phyloP scores from a whole-genome alignment of 37 sponge, comb jelly and placozoan species.

The Theonella swinhoei region DNA sequence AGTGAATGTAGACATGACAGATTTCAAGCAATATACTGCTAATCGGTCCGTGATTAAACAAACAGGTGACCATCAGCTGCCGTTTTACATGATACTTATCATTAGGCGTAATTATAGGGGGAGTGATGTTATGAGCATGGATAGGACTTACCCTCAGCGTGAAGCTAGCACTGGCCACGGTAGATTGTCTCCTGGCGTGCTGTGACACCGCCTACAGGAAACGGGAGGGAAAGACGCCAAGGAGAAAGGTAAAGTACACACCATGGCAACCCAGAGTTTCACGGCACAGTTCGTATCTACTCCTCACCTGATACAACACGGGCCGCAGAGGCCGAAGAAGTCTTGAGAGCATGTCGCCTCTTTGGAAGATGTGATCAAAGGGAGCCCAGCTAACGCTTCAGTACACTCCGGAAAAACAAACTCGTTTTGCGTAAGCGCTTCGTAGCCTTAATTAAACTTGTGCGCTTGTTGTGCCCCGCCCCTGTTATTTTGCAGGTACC shows the following conservation, averaged over 20 bases:
- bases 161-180: conserved; percentile 16
- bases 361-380: not conserved
- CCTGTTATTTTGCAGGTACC: not conserved
- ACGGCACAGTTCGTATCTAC: not conserved
- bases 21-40: too few relatives aligned
- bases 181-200: conserved; percentile 12
- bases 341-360: not conserved
- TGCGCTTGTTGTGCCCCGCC: not conserved
- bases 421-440: not conserved
- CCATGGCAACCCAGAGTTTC: too few relatives aligned
- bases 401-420: too few relatives aligned
- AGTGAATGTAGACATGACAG: too few relatives aligned
- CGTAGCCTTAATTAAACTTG: not conserved
- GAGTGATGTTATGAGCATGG: too few relatives aligned
- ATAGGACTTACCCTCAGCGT: conserved; percentile 40
- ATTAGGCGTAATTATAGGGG: too few relatives aligned
- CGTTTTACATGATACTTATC: too few relatives aligned
- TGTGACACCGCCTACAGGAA: not conserved
- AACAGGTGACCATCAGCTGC: too few relatives aligned
- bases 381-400: too few relatives aligned
- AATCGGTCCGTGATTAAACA: too few relatives aligned
- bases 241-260: not conserved
- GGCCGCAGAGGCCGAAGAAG: not conserved
- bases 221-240: not conserved
- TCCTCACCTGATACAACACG: not conserved